Evolutionary conservation across 2,113 vertebrate genomes (phyloP), one percentile per base, ranked within the genome.

Genomic region (Sphyrna mokarran): DNA sequence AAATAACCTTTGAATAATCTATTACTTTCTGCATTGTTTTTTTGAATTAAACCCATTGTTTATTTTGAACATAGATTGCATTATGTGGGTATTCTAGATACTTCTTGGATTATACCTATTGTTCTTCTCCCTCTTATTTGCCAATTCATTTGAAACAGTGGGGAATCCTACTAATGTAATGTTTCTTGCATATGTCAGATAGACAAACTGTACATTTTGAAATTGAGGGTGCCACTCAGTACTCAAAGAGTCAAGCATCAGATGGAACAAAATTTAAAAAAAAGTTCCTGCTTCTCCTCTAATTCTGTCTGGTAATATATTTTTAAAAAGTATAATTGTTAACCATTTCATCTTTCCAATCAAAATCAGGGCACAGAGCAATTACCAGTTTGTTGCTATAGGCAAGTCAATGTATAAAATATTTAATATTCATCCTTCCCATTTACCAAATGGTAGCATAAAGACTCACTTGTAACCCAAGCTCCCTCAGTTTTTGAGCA

Each of bases 141-240:
- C 54, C 48, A 58, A 18, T 33, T 63, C 3, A 90, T 58, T 26
- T 13, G 10, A 58, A 89, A 89, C 13, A 90, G 58, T 33, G 58
- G 87, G 14, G 87, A 89, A 89, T 14, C 48, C 13, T 18, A 33
- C 54, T 63, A 90, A 33, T 40, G 40, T 29, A 90, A 90, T 90
- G 54, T 3, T 61, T 58, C 23, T 61, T 89, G 48, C 48, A 33
- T 14, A 13, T 33, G 9, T 3, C 54, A 29, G 13, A 90, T 22
- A 83, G 80, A 83, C 87, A 33, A 86, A 90, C 54, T 33, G 54
- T 26, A 90, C 87, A 87, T 87, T 87, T 87, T 87, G 85, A 87
- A 90, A 58, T 54, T 7, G 37, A 83, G 18, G 29, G 22, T 22
- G 85, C 85, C 85, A 87, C 48, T 90, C 54, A 61, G 54, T 14